Conservation (phyloP, 2,888 invertebrate genomes). For the Mesoligia furuncula region DNA sequence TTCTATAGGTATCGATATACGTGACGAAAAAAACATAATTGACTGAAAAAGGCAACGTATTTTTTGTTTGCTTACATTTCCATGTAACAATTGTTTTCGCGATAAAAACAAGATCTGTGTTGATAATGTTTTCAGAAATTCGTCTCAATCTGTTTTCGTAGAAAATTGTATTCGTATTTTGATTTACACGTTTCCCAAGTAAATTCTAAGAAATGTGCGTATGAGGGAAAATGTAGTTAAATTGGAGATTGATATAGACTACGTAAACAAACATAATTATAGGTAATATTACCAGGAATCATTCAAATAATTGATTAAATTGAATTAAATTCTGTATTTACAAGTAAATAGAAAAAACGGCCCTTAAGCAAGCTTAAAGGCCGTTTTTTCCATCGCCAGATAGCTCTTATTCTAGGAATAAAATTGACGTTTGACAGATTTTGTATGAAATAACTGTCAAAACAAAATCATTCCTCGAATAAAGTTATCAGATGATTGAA, state of each 20-base stretch:
- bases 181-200: neutral
- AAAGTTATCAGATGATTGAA: too few species aligned
- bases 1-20: neutral
- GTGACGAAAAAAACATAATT: neutral
- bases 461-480: too few species aligned
- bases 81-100: neutral
- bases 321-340: too few species aligned
- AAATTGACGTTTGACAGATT: too few species aligned
- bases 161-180: neutral
- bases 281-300: neutral
- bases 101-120: neutral
- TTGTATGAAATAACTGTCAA: too few species aligned
- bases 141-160: neutral
- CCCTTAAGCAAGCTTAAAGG: too few species aligned
- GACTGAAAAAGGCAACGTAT: too few species aligned
- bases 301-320: neutral
- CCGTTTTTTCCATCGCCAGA: too few species aligned
- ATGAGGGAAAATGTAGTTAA: neutral
- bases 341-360: too few species aligned
- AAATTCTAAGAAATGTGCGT: conserved; percentile 6
- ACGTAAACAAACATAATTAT: neutral
- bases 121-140: neutral
- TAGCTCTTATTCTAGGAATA: too few species aligned
- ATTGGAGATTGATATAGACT: neutral
- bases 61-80: neutral